These are phyloP conservation scores for Palaemon carinicauda DNA, from an alignment of 1,140 invertebrate species.

Conservation along the genomic window DNA sequence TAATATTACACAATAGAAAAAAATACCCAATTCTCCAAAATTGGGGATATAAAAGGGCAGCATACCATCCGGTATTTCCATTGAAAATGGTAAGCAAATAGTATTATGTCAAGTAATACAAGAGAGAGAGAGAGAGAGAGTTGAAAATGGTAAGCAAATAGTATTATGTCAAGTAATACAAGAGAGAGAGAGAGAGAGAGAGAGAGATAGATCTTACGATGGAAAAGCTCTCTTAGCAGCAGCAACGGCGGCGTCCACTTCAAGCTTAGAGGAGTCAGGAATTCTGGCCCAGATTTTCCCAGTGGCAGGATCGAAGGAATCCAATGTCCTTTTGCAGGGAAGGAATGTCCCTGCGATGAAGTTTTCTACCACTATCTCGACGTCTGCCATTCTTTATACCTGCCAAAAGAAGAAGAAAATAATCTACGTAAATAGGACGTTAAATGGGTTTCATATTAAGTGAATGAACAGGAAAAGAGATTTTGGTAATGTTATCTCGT, in stretches of 20 bases:
- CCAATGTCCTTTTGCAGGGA: constrained; percentile 58
- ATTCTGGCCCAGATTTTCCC: constrained; percentile 68
- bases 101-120: no score
- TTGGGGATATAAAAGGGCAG: no score
- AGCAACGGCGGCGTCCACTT: constrained; percentile 50
- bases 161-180: no score
- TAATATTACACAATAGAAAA: no score
- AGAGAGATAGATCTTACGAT: constrained; percentile 61
- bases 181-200: no score
- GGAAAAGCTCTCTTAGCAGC: constrained; percentile 64
- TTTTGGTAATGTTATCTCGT: not conserved
- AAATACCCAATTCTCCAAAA: no score
- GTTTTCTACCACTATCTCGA: constrained; percentile 62
- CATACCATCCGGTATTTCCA: no score
- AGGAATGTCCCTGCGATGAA: constrained; percentile 68
- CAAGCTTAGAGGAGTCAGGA: constrained; percentile 64
- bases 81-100: no score
- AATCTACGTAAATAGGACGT: no score
- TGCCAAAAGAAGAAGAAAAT: not conserved
- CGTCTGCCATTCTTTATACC: not conserved
- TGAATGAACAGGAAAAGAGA: not conserved
- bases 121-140: no score
- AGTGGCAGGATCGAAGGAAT: constrained; percentile 68
- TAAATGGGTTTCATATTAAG: not conserved
- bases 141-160: no score